phyloP scores from a whole-genome alignment of 2,888 invertebrate genomes.

The Seira sanloemensis region DNA sequence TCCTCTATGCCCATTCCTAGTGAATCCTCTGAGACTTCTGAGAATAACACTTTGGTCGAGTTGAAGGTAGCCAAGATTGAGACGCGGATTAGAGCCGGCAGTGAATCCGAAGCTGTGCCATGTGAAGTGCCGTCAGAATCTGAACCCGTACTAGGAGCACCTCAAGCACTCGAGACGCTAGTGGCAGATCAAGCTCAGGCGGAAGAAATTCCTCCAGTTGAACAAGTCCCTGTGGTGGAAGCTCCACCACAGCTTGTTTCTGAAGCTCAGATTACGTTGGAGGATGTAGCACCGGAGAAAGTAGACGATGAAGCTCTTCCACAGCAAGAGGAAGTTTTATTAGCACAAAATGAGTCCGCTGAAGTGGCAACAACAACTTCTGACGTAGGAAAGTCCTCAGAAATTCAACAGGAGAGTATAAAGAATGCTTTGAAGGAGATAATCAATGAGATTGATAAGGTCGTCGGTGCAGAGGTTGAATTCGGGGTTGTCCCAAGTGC shows the following conservation, averaged over 20 bases:
- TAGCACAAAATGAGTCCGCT: background rate
- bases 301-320: background rate
- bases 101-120: slow-evolving; percentile 43
- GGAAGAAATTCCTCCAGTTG: slow-evolving; percentile 16
- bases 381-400: slow-evolving; percentile 52
- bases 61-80: slow-evolving; percentile 59
- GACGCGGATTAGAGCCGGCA: slow-evolving; percentile 34
- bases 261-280: slow-evolving; percentile 6
- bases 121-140: background rate
- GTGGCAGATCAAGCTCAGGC: background rate
- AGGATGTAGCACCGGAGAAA: background rate
- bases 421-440: slow-evolving; percentile 80
- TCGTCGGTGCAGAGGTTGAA: slow-evolving; percentile 76
- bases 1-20: background rate
- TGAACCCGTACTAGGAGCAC: background rate
- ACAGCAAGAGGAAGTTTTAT: slow-evolving; percentile 26
- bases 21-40: background rate
- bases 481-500: slow-evolving; percentile 51
- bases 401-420: slow-evolving; percentile 78
- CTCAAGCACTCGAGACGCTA: background rate
- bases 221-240: slow-evolving; percentile 11
- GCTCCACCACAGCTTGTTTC: background rate
- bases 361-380: slow-evolving; percentile 45
- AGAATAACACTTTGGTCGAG: slow-evolving; percentile 47
- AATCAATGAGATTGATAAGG: slow-evolving; percentile 80